Evolutionary conservation across 2,797 vertebrate genomes (phyloP).

Genomic region (Lepus townsendii): DNA sequence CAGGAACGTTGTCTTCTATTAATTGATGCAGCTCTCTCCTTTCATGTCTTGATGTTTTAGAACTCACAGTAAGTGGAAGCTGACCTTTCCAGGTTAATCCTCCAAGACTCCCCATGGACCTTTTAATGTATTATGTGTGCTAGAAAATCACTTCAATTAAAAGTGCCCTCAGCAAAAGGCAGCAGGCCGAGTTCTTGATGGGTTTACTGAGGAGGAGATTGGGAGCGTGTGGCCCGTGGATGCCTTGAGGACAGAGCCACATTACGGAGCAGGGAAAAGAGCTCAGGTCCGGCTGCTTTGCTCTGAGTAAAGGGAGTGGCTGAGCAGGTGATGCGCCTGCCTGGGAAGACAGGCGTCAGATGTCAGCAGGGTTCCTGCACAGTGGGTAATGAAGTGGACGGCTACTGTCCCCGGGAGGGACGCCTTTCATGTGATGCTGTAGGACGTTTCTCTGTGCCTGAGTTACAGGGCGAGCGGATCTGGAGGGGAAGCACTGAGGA

Average conservation of each 20-base stretch:
- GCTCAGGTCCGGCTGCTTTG: background rate
- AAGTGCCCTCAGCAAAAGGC: background rate
- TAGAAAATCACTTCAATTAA: constrained; percentile 16
- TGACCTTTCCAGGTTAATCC: constrained; percentile 13
- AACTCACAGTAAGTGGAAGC: background rate
- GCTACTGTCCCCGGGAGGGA: background rate
- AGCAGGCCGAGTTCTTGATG: background rate
- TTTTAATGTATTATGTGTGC: background rate
- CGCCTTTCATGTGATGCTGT: accelerated
- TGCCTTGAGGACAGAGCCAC: background rate
- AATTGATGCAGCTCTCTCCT: background rate
- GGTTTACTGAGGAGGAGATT: background rate
- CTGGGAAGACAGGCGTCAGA: background rate
- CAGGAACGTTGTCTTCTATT: background rate
- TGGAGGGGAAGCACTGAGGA: background rate
- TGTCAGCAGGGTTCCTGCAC: background rate
- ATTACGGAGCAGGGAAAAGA: background rate
- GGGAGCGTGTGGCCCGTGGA: background rate
- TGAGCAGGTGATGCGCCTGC: background rate
- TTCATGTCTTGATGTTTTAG: background rate
- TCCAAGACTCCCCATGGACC: background rate
- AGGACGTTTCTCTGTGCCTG: background rate
- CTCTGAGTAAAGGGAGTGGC: background rate
- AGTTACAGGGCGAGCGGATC: background rate
- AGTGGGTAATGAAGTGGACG: background rate